A percentile compares a stretch with the other conserved stretches of the same genome.
Conservation (phyloP, 2,888 invertebrate genomes). For the Microctonus aethiopoides region DNA sequence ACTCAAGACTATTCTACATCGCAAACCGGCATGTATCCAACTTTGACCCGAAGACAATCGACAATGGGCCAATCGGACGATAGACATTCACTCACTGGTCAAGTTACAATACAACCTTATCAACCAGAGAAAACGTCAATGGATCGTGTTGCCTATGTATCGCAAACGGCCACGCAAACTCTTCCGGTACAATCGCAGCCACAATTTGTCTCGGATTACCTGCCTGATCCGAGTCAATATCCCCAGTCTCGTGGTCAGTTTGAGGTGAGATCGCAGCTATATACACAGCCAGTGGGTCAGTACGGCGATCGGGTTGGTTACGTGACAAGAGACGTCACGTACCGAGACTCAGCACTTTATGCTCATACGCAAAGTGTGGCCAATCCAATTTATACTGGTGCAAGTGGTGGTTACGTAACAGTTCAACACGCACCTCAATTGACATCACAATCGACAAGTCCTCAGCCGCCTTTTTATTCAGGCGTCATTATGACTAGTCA, state of each 20-base stretch:
- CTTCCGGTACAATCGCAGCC: conserved; percentile 60
- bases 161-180: conserved; percentile 59
- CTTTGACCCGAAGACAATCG: conserved; percentile 45
- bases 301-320: conserved; percentile 59
- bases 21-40: conserved; percentile 33
- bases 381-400: conserved; percentile 55
- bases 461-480: conserved; percentile 57
- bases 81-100: conserved; percentile 52
- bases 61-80: conserved; percentile 53
- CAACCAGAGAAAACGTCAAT: conserved; percentile 50
- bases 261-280: conserved; percentile 58
- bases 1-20: conserved; percentile 43
- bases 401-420: conserved; percentile 57
- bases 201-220: conserved; percentile 58
- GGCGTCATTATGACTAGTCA: conserved; percentile 53
- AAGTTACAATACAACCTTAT: conserved; percentile 54
- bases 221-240: conserved; percentile 51
- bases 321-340: conserved; percentile 59
- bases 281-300: conserved; percentile 52
- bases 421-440: conserved; percentile 55
- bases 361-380: conserved; percentile 53
- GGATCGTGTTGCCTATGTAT: conserved; percentile 56
- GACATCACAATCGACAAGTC: conserved; percentile 58
- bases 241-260: conserved; percentile 59
- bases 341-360: conserved; percentile 51